Conservation (phyloP, 2,113 vertebrate genomes). For the Gymnorhina tibicen region DNA sequence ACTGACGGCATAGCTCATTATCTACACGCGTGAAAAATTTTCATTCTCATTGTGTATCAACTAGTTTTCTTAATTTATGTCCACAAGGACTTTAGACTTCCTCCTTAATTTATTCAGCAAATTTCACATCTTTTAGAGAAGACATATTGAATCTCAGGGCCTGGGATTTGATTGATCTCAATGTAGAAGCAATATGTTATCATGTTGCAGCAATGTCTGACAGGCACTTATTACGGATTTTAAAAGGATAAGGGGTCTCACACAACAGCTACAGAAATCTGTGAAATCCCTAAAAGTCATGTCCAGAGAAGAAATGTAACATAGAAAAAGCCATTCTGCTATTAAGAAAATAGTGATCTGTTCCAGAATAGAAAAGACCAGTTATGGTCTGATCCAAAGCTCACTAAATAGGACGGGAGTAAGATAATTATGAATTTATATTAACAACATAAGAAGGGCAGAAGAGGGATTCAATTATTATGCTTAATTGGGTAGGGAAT, state of each 20-base stretch:
- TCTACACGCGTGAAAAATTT: neutral
- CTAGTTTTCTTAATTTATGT: slow-evolving; percentile 48
- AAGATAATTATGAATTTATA: neutral
- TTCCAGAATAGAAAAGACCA: neutral
- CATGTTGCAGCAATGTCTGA: slow-evolving; percentile 41
- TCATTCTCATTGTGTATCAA: neutral
- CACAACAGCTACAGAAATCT: slow-evolving; percentile 11
- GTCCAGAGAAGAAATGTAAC: slow-evolving; percentile 15
- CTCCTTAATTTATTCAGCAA: slow-evolving; percentile 64
- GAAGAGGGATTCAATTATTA: neutral
- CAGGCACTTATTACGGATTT: slow-evolving; percentile 68
- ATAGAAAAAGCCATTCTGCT: neutral
- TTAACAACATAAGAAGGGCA: neutral
- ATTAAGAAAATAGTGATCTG: neutral
- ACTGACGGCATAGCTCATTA: neutral
- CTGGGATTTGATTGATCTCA: slow-evolving; percentile 66
- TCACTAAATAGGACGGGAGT: neutral
- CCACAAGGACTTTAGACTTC: slow-evolving; percentile 9
- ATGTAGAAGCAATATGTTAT: slow-evolving; percentile 56
- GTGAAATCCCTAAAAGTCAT: slow-evolving; percentile 52
- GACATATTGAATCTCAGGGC: slow-evolving; percentile 42
- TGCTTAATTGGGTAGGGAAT: neutral
- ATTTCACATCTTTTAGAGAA: slow-evolving; percentile 59
- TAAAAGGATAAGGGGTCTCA: slow-evolving; percentile 28
- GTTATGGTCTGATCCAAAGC: neutral